A percentile compares a stretch with the other conserved stretches of the same genome.
Conservation (phyloP, 2,797 vertebrate genomes). For the Channa striata region DNA sequence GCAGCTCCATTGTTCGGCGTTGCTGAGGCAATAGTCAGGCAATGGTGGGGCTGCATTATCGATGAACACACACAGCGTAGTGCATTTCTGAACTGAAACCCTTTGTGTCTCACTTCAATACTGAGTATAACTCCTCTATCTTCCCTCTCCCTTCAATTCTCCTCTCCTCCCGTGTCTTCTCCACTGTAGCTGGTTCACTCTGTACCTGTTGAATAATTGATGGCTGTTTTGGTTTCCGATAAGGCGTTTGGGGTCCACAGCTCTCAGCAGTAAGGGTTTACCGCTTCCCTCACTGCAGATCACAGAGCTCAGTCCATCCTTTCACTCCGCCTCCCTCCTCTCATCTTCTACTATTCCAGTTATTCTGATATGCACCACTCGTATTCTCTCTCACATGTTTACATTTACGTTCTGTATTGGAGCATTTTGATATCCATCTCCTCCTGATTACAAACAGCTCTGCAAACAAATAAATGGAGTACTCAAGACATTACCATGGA, state of each 20-base stretch:
- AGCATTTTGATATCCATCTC: conserved; percentile 54
- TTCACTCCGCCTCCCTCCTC: conserved; percentile 20
- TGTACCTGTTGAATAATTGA: conserved; percentile 86
- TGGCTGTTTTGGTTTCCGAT: conserved; percentile 82
- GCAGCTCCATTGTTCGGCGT: not conserved
- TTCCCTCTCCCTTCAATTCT: conserved; percentile 47
- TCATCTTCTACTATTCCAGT: conserved; percentile 29
- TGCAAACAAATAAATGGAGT: conserved; percentile 51
- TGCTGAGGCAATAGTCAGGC: conserved; percentile 18
- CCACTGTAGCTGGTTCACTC: conserved; percentile 72
- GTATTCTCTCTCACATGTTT: conserved; percentile 27
- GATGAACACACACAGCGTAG: conserved; percentile 11
- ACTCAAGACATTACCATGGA: conserved; percentile 64
- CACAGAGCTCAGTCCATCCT: conserved; percentile 58
- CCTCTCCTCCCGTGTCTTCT: conserved; percentile 70
- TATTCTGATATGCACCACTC: conserved; percentile 27
- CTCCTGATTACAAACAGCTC: conserved; percentile 53
- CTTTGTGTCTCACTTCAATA: conserved; percentile 44
- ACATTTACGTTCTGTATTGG: conserved; percentile 13
- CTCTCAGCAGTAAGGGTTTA: conserved; percentile 68
- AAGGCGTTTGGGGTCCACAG: conserved; percentile 75
- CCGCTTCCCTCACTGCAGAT: conserved; percentile 65
- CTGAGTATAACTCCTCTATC: conserved; percentile 50
- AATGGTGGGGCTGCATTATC: conserved; percentile 18
- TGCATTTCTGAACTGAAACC: conserved; percentile 36